Base-by-base conservation (phyloP, 2,113 vertebrate species). In the Xiphophorus hellerii region DNA sequence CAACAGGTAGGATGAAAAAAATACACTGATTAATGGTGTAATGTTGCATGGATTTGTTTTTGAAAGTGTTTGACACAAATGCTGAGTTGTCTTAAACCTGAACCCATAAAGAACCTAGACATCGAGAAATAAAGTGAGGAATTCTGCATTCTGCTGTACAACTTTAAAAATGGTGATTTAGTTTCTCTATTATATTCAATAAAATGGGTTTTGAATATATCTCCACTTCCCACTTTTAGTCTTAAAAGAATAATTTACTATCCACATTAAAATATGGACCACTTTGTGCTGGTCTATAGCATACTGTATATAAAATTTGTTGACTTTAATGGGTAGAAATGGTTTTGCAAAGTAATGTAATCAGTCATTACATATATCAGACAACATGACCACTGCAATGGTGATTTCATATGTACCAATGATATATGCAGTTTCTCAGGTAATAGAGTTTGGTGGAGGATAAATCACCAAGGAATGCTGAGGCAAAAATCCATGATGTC, bases 1-100 rank as follows among this genome's bases (percentile, higher is more conserved):
- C 35, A 88, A 80, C 93, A 95, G 95, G 96, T 97, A 90, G 44
- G 44, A 48, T n/a, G 8, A 58, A n/a, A 54, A 37, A 42, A 42
- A n/a, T 58, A 9, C 51, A 25, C 17, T 3, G 25, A 58, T 58
- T 8, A 58, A 22, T 11, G 14, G 22, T 25, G 51, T 58, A 25
- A n/a, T 54, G 22, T 22, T 54, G 6, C 8, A 54, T 54, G 51
- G 22, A n/a, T n/a, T 58, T 58, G 51, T 58, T 22, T 37, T 9
- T n/a, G 2, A 58, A 58, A 58, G 22, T 58, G 8, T 58, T 58
- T 58, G 51, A 25, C 10, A 58, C 20, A 25, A n/a, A 25, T 7
- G 20, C 51, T 58, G 51, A 11, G 51, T 58, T n/a, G 25, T n/a
- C 25, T 58, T 3, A 58, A 58, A n/a, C 51, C 22, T 58, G 25